Percentiles rank a stretch among this genome's conserved stretches.
These are phyloP conservation scores for Lithophane semibrunnea DNA, from an alignment of 2,888 invertebrate species.

Conservation along the genomic window DNA sequence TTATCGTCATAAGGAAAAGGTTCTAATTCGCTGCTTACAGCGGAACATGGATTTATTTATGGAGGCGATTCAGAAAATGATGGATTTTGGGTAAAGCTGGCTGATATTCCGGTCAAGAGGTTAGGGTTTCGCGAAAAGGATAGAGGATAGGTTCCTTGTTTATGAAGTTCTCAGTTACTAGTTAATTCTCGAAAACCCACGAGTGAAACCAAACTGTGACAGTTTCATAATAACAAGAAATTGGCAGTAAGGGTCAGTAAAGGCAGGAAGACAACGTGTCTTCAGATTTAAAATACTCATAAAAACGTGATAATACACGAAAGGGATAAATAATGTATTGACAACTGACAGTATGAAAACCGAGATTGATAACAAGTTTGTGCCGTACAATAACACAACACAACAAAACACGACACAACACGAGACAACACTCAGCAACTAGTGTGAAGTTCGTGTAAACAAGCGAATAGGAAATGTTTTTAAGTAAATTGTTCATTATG, in stretches of 20 bases:
- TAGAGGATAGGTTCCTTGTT: conserved; percentile 4
- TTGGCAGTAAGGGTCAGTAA: neutral
- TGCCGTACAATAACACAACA: neutral
- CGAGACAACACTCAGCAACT: neutral
- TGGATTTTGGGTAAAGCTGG: conserved; percentile 37
- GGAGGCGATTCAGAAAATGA: conserved; percentile 36
- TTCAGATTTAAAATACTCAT: neutral
- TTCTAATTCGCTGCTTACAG: conserved; percentile 48
- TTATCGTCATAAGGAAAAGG: conserved; percentile 52
- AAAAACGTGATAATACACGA: neutral
- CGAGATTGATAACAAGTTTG: neutral
- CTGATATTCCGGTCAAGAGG: conserved; percentile 33
- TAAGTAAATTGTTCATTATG: conserved; percentile 12
- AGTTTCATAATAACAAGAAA: neutral
- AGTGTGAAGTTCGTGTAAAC: conserved; percentile 7
- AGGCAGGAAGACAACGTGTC: neutral
- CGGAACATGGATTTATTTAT: conserved; percentile 56
- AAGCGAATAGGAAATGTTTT: conserved; percentile 20
- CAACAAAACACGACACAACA: neutral
- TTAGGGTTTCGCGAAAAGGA: conserved; percentile 1
- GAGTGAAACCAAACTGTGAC: neutral
- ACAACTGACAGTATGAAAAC: neutral
- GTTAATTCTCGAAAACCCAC: neutral
- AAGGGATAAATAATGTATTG: neutral
- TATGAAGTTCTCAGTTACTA: neutral